Evolutionary conservation across 2,888 invertebrate species (phyloP).

Genomic region (Flexamia atlantica): DNA sequence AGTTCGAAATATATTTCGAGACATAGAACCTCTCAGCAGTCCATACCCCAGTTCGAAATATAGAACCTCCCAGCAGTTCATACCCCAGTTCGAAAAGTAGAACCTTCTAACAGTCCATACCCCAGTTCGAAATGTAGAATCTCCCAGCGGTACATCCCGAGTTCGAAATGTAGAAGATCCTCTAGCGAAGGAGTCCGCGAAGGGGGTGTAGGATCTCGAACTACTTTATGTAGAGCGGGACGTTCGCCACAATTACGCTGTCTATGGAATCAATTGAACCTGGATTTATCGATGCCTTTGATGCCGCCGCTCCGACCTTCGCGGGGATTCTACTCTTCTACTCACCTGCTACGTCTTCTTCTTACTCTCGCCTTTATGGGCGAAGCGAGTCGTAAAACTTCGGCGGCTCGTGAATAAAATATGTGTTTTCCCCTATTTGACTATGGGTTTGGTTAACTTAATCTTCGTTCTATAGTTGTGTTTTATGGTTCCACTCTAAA

Average conservation of each 20-base stretch:
- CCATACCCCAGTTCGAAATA: too few relatives aligned
- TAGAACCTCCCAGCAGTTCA: too few relatives aligned
- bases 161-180: too few relatives aligned
- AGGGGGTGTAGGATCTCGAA: not conserved
- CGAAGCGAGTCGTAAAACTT: not conserved
- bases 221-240: conserved; percentile 51
- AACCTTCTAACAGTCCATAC: too few relatives aligned
- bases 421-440: not conserved
- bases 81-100: too few relatives aligned
- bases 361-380: conserved; percentile 12
- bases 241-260: conserved; percentile 36
- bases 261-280: conserved; percentile 57
- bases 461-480: too few relatives aligned
- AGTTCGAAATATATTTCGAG: too few relatives aligned
- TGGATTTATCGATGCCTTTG: conserved; percentile 52
- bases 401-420: not conserved
- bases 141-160: too few relatives aligned
- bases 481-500: too few relatives aligned
- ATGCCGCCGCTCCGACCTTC: conserved; percentile 29
- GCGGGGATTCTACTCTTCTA: not conserved
- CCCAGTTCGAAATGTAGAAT: too few relatives aligned
- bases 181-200: not conserved
- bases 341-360: too few relatives aligned
- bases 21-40: too few relatives aligned
- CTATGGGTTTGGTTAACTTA: conserved; percentile 7